Base-by-base conservation (phyloP, 2,888 invertebrate species). In the Hedya salicella region DNA sequence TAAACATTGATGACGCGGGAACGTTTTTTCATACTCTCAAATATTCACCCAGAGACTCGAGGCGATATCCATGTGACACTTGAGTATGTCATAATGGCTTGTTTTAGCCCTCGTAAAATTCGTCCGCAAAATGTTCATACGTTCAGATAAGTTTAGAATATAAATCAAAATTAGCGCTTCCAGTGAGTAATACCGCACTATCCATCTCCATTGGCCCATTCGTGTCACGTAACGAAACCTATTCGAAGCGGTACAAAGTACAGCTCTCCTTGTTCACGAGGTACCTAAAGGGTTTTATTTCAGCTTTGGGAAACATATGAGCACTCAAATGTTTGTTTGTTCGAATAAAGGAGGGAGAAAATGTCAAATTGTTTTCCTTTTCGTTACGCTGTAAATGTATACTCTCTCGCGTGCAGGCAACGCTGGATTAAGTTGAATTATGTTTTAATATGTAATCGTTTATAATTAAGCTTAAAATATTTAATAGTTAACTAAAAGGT, bases 281-380 rank as follows among this genome's bases (percentile, higher is more conserved):
- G 40, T 61, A 66, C 61, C 66, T 61, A 66, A 66, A 66, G 66
- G 66, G 61, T 66, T 66, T 66, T 66, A 66, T 61, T 61, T 53
- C 66, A 66, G 61, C 66, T 66, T 32, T 48, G 60, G 53, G 66
- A 49, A 66, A 61, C 66, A 66, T 66, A 61, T 61, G 61, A 66
- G 66, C 66, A 66, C 66, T 66, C 66, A 66, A 49, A 66, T 54
- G 66, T 61, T 66, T 66, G 66, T 61, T 66, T 54, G 60, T 61
- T 66, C 53, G 21, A 66, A 66, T 66, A 66, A 49, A 61, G 40
- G 40, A 40, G n/a, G 32, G 53, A 54, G 42, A 54, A 53, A 66
- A 61, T 42, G 60, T 17, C 49, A 66, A 66, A 66, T 66, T 61
- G 66, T 54, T 62, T 66, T 66, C 36, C 32, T 49, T 61, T 25